These are phyloP conservation scores for Periplaneta americana DNA, from an alignment of 1,140 invertebrate species.

Conservation along the genomic window DNA sequence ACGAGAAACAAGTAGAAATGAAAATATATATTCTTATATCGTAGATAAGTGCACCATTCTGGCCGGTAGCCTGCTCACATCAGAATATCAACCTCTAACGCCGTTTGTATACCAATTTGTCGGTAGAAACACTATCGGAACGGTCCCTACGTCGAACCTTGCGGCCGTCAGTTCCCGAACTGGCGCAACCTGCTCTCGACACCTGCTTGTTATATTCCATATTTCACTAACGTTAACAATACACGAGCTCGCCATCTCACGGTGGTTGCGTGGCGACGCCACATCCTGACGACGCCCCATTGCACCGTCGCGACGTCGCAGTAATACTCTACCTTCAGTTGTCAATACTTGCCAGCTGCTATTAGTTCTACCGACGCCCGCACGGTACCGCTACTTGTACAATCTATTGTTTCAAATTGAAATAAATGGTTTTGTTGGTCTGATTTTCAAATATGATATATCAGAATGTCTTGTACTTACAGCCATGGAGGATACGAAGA, in stretches of 20 bases:
- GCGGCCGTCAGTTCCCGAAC: not conserved
- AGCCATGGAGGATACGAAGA: too few relatives aligned
- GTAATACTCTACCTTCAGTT: not conserved
- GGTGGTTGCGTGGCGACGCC: not conserved
- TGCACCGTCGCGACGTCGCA: not conserved
- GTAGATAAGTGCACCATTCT: too few relatives aligned
- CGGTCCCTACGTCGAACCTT: not conserved
- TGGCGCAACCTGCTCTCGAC: not conserved
- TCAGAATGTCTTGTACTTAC: not conserved
- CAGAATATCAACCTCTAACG: too few relatives aligned
- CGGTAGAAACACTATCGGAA: not conserved
- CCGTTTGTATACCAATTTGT: not conserved
- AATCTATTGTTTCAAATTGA: not conserved
- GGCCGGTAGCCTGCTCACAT: too few relatives aligned
- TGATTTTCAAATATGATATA: not conserved
- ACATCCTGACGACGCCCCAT: not conserved
- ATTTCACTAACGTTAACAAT: not conserved
- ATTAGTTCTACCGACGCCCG: not conserved
- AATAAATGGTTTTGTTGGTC: not conserved
- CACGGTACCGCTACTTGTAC: not conserved
- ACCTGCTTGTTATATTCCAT: not conserved
- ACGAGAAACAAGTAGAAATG: too few relatives aligned
- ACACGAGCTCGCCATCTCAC: not conserved
- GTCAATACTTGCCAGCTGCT: not conserved
- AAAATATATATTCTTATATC: too few relatives aligned